These are phyloP conservation scores for Pterophyllum scalare DNA, from an alignment of 2,113 vertebrate species.

Conservation along the genomic window DNA sequence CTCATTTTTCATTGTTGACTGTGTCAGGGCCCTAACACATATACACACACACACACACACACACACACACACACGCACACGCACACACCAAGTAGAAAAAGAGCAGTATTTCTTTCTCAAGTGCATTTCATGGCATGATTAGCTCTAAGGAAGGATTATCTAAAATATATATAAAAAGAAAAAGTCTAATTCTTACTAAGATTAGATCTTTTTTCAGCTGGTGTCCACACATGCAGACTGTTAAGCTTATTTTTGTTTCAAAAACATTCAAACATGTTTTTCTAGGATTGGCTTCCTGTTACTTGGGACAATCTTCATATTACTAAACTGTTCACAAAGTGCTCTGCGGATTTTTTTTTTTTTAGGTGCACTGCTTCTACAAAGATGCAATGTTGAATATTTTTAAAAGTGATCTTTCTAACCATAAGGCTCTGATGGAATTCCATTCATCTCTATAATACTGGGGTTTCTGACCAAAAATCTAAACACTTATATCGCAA, in stretches of 20 bases:
- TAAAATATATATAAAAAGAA: not conserved
- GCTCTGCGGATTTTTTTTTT: not conserved
- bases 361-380: not conserved
- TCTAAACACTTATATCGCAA: not conserved
- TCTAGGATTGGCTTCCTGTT: not conserved
- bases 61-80: not conserved
- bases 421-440: not conserved
- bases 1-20: conserved; percentile 50
- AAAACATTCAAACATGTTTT: not conserved
- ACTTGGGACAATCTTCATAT: not conserved
- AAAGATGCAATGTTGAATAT: not conserved
- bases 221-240: not conserved
- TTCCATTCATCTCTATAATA: not conserved
- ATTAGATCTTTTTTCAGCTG: not conserved
- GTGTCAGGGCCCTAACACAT: conserved; percentile 31
- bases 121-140: conserved; percentile 1
- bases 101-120: not conserved
- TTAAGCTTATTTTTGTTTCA: not conserved
- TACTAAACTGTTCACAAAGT: not conserved
- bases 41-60: conserved; percentile 5
- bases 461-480: not conserved
- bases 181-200: not conserved
- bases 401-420: not conserved
- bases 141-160: not conserved
- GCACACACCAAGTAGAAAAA: not conserved